These are phyloP conservation scores for Cantharis rufa DNA, from an alignment of 2,888 invertebrate genomes.

Conservation along the genomic window DNA sequence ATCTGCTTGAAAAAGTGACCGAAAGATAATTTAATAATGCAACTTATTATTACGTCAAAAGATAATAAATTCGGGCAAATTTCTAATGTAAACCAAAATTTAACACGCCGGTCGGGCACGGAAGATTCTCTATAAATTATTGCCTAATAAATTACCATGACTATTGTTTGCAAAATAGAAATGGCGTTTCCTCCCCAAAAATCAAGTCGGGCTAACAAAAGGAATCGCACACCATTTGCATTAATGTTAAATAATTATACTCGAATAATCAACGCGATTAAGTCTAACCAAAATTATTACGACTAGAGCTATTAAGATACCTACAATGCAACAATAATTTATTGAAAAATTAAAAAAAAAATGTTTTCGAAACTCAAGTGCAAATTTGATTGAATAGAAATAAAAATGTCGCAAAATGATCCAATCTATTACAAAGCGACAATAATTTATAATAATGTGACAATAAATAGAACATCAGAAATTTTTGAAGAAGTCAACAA, in stretches of 20 bases:
- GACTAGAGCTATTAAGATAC: neutral
- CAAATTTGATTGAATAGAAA: conserved; percentile 1
- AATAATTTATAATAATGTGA: conserved; percentile 47
- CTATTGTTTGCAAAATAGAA: conserved; percentile 1
- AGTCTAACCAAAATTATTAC: neutral
- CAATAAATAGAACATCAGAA: conserved; percentile 49
- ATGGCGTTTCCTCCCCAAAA: neutral
- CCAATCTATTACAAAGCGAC: conserved; percentile 54
- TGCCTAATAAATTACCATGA: neutral
- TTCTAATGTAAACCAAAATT: neutral
- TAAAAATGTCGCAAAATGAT: conserved; percentile 34
- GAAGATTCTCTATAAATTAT: neutral
- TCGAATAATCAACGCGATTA: neutral
- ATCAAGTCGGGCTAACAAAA: neutral
- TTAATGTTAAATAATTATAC: neutral
- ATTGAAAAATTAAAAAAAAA: neutral
- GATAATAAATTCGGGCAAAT: neutral
- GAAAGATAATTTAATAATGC: neutral
- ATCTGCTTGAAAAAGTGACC: neutral
- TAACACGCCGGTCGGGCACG: neutral
- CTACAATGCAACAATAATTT: neutral
- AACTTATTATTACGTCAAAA: neutral
- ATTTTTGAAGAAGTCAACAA: conserved; percentile 59
- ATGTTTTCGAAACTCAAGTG: conserved; percentile 7
- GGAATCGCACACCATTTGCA: neutral